Evolutionary conservation across 2,888 invertebrate genomes (phyloP).

Genomic region (Drosophila macrospina): DNA sequence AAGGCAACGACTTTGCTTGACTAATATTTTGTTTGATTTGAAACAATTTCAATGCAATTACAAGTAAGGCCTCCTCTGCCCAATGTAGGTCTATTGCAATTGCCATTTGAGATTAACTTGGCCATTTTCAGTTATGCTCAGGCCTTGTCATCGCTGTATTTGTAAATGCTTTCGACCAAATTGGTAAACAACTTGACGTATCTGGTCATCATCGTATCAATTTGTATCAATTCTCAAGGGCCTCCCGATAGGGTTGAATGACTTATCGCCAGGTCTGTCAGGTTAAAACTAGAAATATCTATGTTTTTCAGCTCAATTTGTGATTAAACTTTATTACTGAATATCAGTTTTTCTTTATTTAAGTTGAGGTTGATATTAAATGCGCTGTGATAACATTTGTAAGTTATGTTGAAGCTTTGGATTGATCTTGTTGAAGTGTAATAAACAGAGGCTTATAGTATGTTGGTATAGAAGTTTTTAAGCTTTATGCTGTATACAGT

Average conservation of each 20-base stretch:
- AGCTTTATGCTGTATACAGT: no score
- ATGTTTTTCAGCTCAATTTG: constrained; percentile 55
- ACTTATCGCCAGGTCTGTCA: constrained; percentile 22
- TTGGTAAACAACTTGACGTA: constrained; percentile 52
- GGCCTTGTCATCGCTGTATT: constrained; percentile 57
- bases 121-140: constrained; percentile 61
- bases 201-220: constrained; percentile 48
- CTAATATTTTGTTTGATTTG: constrained; percentile 34
- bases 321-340: background rate
- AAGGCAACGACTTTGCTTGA: constrained; percentile 50
- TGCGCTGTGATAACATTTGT: background rate
- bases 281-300: constrained; percentile 1
- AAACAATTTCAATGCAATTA: constrained; percentile 67
- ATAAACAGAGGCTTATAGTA: no score
- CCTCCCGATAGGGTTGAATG: constrained; percentile 59
- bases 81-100: constrained; percentile 67
- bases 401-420: background rate
- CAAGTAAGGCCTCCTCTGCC: constrained; percentile 60
- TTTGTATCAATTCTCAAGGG: constrained; percentile 76
- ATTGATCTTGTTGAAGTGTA: background rate
- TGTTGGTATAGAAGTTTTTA: no score
- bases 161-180: constrained; percentile 33
- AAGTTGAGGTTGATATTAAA: background rate
- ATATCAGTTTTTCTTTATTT: background rate
- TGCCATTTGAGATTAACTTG: constrained; percentile 71